These are phyloP conservation scores for Diabrotica balteata DNA, from an alignment of 2,888 invertebrate genomes.

Conservation along the genomic window DNA sequence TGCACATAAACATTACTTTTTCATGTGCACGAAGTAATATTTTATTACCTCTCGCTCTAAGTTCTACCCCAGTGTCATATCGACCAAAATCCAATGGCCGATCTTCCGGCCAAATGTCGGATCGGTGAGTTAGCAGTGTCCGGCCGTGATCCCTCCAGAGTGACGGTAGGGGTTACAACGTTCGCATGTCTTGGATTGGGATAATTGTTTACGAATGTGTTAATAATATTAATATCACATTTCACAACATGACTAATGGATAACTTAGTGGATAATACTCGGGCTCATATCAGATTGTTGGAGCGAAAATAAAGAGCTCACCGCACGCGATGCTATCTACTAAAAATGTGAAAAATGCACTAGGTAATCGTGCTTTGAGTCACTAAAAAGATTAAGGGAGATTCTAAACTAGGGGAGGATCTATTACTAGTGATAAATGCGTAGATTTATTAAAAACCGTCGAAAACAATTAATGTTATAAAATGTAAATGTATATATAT, in stretches of 20 bases:
- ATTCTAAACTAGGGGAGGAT: neutral
- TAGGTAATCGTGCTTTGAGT: slow-evolving; percentile 11
- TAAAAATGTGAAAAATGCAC: slow-evolving; percentile 28
- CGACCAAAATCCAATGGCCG: slow-evolving; percentile 50
- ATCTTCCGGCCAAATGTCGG: slow-evolving; percentile 52
- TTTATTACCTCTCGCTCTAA: neutral
- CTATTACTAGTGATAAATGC: neutral
- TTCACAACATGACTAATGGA: slow-evolving; percentile 41
- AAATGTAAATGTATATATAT: no score
- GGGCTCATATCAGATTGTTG: slow-evolving; percentile 34
- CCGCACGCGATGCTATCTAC: slow-evolving; percentile 33
- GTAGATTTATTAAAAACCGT: no score
- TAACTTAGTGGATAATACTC: slow-evolving; percentile 36
- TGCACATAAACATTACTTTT: neutral
- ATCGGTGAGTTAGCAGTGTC: slow-evolving; percentile 44
- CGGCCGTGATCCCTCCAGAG: slow-evolving; percentile 22
- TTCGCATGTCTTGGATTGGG: slow-evolving; percentile 28
- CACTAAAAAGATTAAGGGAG: slow-evolving; percentile 15
- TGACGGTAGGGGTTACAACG: neutral
- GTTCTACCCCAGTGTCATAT: slow-evolving; percentile 42
- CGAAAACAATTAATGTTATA: neutral
- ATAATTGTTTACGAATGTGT: slow-evolving; percentile 40
- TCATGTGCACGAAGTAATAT: neutral
- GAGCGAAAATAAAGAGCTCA: slow-evolving; percentile 29
- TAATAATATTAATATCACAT: slow-evolving; percentile 41